Evolutionary conservation across 2,113 vertebrate species (phyloP), one percentile per base, ranked within the genome.

Genomic region (Thalassoma bifasciatum): DNA sequence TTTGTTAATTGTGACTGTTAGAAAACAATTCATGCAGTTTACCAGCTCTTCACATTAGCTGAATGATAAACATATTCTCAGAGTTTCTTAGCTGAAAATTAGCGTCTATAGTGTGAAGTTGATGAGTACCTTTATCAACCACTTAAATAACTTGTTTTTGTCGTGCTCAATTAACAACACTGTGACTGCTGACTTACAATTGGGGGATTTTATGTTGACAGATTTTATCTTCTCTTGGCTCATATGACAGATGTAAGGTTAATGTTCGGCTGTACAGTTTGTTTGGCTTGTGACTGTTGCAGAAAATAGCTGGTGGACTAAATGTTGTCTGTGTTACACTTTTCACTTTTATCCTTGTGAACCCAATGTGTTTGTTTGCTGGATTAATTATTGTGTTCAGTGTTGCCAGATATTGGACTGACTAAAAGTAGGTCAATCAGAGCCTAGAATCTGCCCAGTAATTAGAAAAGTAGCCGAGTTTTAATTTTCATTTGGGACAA

Each of bases 401-500:
- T 21, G 19, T 49, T 49, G 46, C 46, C 19, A 49, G 46, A 49
- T 49, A 49, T 36, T n/a, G 30, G 30, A 53, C 53, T 10, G 2
- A 56, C 17, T 36, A 36, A 56, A 56, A 49, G 46, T 49, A 49
- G 53, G 30, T 11, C 53, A 56, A 11, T 12, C 53, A 56, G 23
- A 23, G 52, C 52, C 26, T 34, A 8, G 16, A 56, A 36, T 19
- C 53, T 49, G 46, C 46, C 46, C 46, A 49, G 46, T 49, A 49
- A 49, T 49, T 49, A 49, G 46, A 49, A 49, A 49, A 49, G 46
- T n/a, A 49, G 46, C 46, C 46, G 46, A 49, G 46, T 49, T 49
- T 8, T 49, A n/a, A 49, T 49, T 49, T 49, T 49, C 46, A 49
- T 49, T 49, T 49, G n/a, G 46, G 46, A 49, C 46, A 49, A 19